Percentiles rank a stretch among this genome's conserved stretches.
phyloP scores from a whole-genome alignment of 2,113 vertebrate genomes.

The Bettongia penicillata region DNA sequence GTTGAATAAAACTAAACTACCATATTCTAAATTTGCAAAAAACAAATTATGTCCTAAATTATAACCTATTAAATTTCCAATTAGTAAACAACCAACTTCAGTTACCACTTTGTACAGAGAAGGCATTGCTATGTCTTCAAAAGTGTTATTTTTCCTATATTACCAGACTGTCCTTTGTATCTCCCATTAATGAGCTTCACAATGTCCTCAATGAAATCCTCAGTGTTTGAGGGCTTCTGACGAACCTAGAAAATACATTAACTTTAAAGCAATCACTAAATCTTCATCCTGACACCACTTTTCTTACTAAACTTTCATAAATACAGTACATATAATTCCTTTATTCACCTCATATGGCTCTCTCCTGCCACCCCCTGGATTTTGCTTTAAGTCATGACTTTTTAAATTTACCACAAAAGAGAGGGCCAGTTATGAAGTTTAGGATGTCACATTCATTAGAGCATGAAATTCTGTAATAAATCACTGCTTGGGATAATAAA shows the following conservation, averaged over 20 bases:
- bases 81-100: neutral
- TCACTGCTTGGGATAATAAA: conserved; percentile 28
- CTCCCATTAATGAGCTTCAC: conserved; percentile 89
- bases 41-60: neutral
- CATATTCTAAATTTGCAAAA: conserved; percentile 8
- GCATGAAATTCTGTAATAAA: neutral
- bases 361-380: neutral
- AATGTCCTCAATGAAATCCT: conserved; percentile 89
- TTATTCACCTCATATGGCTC: neutral
- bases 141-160: conserved; percentile 33
- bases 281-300: neutral
- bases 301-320: neutral
- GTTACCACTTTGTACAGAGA: conserved; percentile 7
- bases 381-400: neutral
- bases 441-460: conserved; percentile 40
- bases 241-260: conserved; percentile 86
- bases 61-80: neutral
- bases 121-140: conserved; percentile 6
- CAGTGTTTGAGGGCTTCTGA: conserved; percentile 87
- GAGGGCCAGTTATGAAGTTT: neutral
- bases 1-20: neutral
- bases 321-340: neutral
- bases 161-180: conserved; percentile 96
- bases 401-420: conserved; percentile 17
- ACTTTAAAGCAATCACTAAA: neutral